Evolutionary conservation across 2,888 invertebrate genomes (phyloP), one percentile per base, ranked within the genome.

Genomic region (Andricus quercusramuli): DNA sequence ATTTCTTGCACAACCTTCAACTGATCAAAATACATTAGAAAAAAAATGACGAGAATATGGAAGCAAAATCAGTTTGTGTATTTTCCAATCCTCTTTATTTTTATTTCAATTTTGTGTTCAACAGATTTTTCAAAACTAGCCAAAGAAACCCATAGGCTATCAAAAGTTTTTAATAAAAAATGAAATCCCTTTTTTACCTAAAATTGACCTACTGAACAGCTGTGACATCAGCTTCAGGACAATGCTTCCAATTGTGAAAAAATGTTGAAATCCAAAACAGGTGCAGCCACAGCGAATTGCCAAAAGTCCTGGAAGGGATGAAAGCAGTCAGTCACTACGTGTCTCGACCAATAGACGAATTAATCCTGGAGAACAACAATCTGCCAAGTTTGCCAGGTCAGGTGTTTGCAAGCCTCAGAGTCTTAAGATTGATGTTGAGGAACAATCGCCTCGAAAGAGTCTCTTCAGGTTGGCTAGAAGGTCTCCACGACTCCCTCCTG

Each of bases 201-300:
- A 9, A 8, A 37, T 8, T 8, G 37, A 37, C 37, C 37, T 37
- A 8, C 37, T 37, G 9, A 37, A 37, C 8, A 9, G 37, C 37
- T 37, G 1, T 37, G 37, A 2, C 9, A 2, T 0, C 44, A 11
- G 13, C 44, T 44, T 15, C 3, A 44, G 13, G 15, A 44, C 13
- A 67, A 62, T 32, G 44, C 4, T 41, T 15, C 17, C 17, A 59
- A 47, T 25, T 11, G 9, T 66, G 44, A 83, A 56, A 56, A 56
- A 17, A 11, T 56, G 11, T 56, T 3, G 1, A 11, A 56, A 56
- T 56, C n/a, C 4, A 20, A 44, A 93, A 6, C 92, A 97, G 97
- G 97, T 98, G 98, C 91, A 97, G 97, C n/a, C 97, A 97, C 94
- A 97, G 97, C 93, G 97, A 97, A 90, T 93, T 97, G 80, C 95